Percentiles rank a stretch among this genome's conserved stretches.
These are phyloP conservation scores for Phrynocephalus forsythii DNA, from an alignment of 2,797 vertebrate species.

Conservation along the genomic window DNA sequence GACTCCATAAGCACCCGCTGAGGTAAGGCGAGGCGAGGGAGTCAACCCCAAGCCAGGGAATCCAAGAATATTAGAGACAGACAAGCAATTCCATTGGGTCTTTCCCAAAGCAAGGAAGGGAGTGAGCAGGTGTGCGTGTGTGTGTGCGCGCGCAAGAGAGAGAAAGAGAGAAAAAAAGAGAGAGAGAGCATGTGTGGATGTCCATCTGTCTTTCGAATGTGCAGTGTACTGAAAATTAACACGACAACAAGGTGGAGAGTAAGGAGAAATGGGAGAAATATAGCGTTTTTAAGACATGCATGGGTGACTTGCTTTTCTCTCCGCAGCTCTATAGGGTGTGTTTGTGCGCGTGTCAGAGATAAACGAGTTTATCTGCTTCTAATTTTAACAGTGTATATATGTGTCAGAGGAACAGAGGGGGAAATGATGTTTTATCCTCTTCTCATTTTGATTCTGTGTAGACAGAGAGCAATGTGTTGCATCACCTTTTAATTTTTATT, in stretches of 20 bases:
- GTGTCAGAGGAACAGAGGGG: too few relatives aligned
- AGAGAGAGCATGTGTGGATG: neutral
- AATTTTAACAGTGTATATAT: neutral
- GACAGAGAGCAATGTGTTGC: too few relatives aligned
- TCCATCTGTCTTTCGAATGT: neutral
- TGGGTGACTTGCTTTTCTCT: neutral
- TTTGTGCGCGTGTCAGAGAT: neutral
- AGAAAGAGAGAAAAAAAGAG: too few relatives aligned
- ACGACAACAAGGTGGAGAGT: neutral
- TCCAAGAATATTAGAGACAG: neutral
- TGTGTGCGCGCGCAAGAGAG: too few relatives aligned
- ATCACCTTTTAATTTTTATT: too few relatives aligned
- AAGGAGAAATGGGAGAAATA: too few relatives aligned
- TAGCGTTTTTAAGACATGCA: too few relatives aligned
- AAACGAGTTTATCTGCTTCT: neutral
- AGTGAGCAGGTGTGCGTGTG: neutral
- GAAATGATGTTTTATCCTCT: too few relatives aligned
- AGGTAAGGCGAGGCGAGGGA: neutral
- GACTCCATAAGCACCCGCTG: neutral
- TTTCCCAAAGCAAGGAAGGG: neutral
- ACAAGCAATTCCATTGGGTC: too few relatives aligned
- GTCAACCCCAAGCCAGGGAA: neutral
- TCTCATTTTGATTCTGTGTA: too few relatives aligned
- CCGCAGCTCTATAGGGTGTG: neutral
- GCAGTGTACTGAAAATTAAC: neutral